Conservation (phyloP, 2,888 invertebrate genomes). For the Nymphalis polychloros region DNA sequence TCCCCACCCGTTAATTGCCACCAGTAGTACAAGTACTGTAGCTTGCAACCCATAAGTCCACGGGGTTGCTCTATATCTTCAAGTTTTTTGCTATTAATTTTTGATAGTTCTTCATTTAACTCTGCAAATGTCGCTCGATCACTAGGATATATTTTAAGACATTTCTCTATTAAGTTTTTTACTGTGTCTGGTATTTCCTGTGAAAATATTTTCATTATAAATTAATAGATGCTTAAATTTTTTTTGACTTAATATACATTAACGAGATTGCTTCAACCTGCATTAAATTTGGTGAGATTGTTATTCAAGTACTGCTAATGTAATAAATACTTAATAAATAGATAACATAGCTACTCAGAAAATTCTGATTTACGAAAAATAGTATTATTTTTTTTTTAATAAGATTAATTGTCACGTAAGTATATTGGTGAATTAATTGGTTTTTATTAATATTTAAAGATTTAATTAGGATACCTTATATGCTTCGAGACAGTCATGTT, state of each 20-base stretch:
- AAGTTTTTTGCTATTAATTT: slow-evolving; percentile 63
- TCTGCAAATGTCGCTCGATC: slow-evolving; percentile 80
- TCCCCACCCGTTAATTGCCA: slow-evolving; percentile 99
- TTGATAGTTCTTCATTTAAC: slow-evolving; percentile 74
- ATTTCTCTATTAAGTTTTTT: slow-evolving; percentile 85
- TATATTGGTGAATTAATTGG: no score
- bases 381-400: no score
- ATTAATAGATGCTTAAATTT: neutral
- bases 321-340: no score
- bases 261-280: no score
- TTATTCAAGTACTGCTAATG: no score
- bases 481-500: slow-evolving; percentile 86
- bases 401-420: no score
- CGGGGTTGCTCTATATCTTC: slow-evolving; percentile 70
- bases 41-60: slow-evolving; percentile 77
- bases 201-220: slow-evolving; percentile 37
- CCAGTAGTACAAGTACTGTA: slow-evolving; percentile 94
- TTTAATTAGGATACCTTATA: slow-evolving; percentile 78
- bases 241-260: neutral
- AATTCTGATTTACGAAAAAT: no score
- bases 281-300: no score
- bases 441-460: no score
- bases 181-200: slow-evolving; percentile 83
- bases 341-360: no score
- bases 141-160: slow-evolving; percentile 85